phyloP scores from a whole-genome alignment of 2,113 vertebrate genomes.

The Oreochromis aureus region DNA sequence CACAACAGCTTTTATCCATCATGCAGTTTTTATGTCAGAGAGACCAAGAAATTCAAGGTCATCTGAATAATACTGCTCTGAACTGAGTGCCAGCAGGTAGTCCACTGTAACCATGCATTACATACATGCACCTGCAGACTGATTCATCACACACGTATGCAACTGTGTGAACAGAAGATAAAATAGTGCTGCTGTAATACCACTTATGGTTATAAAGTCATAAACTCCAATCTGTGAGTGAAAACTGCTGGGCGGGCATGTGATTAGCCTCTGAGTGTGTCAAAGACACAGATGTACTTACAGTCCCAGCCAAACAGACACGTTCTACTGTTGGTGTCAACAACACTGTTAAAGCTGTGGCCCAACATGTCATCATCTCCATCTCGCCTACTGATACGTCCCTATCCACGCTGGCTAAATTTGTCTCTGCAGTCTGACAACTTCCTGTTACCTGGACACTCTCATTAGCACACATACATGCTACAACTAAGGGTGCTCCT shows the following conservation, averaged over 20 bases:
- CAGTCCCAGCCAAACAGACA: not conserved
- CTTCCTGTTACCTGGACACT: not conserved
- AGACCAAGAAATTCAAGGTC: not conserved
- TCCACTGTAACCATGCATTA: not conserved
- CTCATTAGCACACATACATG: fast-evolving
- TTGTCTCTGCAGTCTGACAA: not conserved
- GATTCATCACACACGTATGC: not conserved
- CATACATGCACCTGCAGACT: not conserved
- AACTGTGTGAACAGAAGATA: not conserved
- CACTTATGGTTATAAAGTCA: not conserved
- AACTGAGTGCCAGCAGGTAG: not conserved
- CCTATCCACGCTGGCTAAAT: fast-evolving
- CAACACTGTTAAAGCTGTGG: not conserved
- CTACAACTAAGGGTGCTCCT: not conserved
- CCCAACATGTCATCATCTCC: not conserved
- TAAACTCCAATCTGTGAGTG: not conserved
- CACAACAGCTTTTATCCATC: not conserved
- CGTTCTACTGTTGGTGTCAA: fast-evolving
- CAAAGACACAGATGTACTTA: fast-evolving
- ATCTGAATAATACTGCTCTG: not conserved
- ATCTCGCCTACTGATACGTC: not conserved
- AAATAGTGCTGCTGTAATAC: not conserved
- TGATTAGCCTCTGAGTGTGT: fast-evolving
- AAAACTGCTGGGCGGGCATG: not conserved
- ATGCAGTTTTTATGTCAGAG: not conserved